These are phyloP conservation scores for Zingel zingel DNA, from an alignment of 2,113 vertebrate species.

Conservation along the genomic window DNA sequence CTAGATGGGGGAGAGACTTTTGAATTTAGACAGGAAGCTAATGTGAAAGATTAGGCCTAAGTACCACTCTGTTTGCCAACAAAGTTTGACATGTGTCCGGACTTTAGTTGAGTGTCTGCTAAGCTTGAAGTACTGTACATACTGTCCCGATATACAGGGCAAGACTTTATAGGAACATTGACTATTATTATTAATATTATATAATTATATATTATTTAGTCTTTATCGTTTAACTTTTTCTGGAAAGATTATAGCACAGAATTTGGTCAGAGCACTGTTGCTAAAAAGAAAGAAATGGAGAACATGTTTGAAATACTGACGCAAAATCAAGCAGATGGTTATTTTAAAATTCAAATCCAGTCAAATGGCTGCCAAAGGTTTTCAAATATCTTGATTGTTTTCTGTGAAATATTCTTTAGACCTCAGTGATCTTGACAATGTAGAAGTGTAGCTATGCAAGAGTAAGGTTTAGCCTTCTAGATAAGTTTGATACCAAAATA, in stretches of 20 bases:
- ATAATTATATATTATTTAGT: background rate
- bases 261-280: background rate
- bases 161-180: background rate
- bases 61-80: constrained; percentile 32
- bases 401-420: background rate
- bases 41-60: constrained; percentile 48
- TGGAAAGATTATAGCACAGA: background rate
- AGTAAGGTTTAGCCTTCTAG: background rate
- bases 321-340: background rate
- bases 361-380: background rate
- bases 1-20: constrained; percentile 17
- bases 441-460: background rate
- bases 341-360: background rate
- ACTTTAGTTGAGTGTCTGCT: background rate
- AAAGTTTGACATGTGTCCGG: background rate
- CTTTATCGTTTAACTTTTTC: background rate
- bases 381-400: background rate
- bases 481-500: background rate
- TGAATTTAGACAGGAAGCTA: constrained; percentile 28
- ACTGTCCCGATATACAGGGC: constrained; percentile 6
- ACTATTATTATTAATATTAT: background rate
- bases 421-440: background rate
- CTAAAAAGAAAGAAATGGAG: background rate
- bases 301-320: background rate
- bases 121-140: constrained; percentile 12